Evolutionary conservation across 2,113 vertebrate species (phyloP), one percentile per base, ranked within the genome.

Genomic region (Abramis brama): DNA sequence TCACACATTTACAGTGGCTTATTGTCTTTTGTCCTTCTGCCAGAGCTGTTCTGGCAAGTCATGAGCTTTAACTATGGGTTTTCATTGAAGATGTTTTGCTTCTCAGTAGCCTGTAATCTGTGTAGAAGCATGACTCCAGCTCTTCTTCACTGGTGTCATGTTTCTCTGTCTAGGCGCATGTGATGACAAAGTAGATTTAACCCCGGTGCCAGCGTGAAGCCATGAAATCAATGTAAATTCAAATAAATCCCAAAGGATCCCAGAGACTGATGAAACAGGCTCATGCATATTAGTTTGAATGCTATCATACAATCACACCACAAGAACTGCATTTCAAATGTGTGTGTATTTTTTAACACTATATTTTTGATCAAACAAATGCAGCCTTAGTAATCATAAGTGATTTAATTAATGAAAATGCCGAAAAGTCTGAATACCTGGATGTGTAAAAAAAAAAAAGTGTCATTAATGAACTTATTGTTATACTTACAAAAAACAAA

Each of bases 121-220:
- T 60, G 30, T 15, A 21, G 52, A 81, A 66, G 59, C 50, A n/a
- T 73, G 84, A 66, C 60, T 50, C 47, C 25, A 50, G 60, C 60
- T 79, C 66, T 60, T 85, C 90, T 89, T 88, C 84, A 88, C 86
- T 57, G 73, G 88, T 77, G 45, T 91, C 86, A 88, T 92, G 91
- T 92, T 91, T 93, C 92, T 92, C 89, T 86, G 79, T 33, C 17
- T 84, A 90, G 88, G 79, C 86, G 82, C 85, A 71, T 52, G 83
- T 87, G 91, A 87, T 92, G 92, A 93, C 93, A 94, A 93, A 90
- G 91, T 92, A 89, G 91, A 87, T 91, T 92, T 91, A 91, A 92
- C 90, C 91, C 80, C 83, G 45, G 86, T 91, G 88, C 85, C 77
- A 39, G 73, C 86, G 88, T 91, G 90, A 91, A 86, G 87, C 89